Evolutionary conservation across 2,113 vertebrate genomes (phyloP).

Genomic region (Balaeniceps rex): DNA sequence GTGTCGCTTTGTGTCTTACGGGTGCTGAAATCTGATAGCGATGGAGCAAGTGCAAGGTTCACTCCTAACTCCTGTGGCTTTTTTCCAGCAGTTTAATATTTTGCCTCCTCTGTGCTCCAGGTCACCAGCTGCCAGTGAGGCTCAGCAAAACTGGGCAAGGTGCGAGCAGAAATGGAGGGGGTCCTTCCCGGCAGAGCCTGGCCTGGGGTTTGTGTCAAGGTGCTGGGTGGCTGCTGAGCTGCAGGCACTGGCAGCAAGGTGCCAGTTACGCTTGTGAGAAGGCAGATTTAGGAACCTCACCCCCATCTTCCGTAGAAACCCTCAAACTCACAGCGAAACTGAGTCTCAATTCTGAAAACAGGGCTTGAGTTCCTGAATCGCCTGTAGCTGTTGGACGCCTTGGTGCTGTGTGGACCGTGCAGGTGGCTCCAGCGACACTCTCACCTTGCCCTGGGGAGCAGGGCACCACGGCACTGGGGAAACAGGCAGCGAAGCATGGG

Average conservation of each 20-base stretch:
- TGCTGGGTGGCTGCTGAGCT: background rate
- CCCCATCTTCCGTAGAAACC: background rate
- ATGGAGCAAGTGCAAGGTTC: background rate
- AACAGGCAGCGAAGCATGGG: rapidly evolving
- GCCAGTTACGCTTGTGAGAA: background rate
- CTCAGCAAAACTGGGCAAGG: background rate
- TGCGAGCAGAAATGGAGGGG: background rate
- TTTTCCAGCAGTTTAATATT: background rate
- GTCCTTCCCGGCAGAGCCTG: background rate
- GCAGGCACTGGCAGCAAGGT: background rate
- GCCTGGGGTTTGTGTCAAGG: background rate
- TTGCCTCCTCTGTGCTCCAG: background rate
- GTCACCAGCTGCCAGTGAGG: rapidly evolving
- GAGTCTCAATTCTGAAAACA: background rate
- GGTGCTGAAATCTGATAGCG: background rate
- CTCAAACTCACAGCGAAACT: background rate
- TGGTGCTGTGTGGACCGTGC: background rate
- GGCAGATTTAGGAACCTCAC: background rate
- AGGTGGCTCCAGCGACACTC: background rate
- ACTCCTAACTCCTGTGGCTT: background rate
- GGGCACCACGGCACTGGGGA: background rate
- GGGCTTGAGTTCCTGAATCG: background rate
- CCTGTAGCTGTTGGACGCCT: background rate
- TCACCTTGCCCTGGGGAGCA: background rate
- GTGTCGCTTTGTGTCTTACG: background rate